Evolutionary conservation across 1,140 invertebrate species (phyloP).

Genomic region (Drepana arcuata): DNA sequence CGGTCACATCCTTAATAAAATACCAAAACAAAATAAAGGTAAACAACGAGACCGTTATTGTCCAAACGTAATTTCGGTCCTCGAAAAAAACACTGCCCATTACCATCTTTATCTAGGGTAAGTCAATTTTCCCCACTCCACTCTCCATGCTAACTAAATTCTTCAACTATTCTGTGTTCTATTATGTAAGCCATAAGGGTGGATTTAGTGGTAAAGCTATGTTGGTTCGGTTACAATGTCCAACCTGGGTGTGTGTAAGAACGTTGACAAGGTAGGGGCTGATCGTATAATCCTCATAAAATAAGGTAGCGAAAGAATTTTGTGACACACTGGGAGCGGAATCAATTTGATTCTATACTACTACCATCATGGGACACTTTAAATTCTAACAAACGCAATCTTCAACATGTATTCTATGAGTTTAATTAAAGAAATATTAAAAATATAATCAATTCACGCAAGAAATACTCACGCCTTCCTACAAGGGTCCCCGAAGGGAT

Average conservation of each 20-base stretch:
- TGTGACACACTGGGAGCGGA: conserved; percentile 29
- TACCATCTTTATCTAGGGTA: conserved; percentile 64
- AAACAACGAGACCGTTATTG: conserved; percentile 56
- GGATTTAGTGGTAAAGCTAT: not conserved
- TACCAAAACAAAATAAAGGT: conserved; percentile 50
- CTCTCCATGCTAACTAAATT: conserved; percentile 19
- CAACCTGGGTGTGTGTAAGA: conserved; percentile 56
- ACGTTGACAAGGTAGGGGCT: conserved; percentile 64
- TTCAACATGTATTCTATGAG: not conserved
- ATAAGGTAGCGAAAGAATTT: conserved; percentile 59
- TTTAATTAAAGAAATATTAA: not conserved
- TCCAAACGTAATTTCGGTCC: conserved; percentile 51
- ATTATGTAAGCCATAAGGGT: no score
- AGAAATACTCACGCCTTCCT: no score
- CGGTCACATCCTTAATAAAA: no score
- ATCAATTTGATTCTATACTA: no score
- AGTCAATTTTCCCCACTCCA: conserved; percentile 64
- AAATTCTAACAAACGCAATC: no score
- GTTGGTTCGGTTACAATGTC: conserved; percentile 38
- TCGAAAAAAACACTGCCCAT: conserved; percentile 58
- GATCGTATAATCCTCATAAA: conserved; percentile 70
- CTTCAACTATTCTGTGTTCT: no score
- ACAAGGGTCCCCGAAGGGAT: no score
- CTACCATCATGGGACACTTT: no score
- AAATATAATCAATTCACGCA: not conserved